phyloP scores from a whole-genome alignment of 1,140 invertebrate genomes.

The Caenorhabditis brenneri region DNA sequence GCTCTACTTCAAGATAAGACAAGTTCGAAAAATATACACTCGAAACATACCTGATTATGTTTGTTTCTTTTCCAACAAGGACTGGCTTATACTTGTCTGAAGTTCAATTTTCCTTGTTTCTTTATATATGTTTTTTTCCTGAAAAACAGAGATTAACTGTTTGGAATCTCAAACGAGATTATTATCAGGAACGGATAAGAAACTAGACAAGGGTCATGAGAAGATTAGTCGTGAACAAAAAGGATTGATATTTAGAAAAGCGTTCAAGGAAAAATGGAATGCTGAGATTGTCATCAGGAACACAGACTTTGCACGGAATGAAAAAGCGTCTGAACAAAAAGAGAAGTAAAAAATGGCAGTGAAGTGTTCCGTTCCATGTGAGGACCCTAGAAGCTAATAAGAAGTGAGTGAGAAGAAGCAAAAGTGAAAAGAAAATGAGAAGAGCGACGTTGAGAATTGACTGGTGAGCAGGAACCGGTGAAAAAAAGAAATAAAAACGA shows the following conservation, averaged over 20 bases:
- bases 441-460: conserved; percentile 7
- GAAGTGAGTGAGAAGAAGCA: conserved; percentile 23
- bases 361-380: conserved; percentile 18
- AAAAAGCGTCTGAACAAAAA: background rate
- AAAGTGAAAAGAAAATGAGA: conserved; percentile 22
- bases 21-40: too few relatives aligned
- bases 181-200: background rate
- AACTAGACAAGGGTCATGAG: conserved; percentile 12
- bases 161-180: background rate
- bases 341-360: background rate
- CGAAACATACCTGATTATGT: background rate
- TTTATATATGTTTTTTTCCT: background rate
- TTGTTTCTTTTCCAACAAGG: background rate
- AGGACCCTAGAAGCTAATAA: conserved; percentile 25
- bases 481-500: conserved; percentile 30
- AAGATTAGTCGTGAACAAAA: background rate
- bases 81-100: background rate
- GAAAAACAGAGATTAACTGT: conserved; percentile 14
- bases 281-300: background rate
- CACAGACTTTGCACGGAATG: background rate
- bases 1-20: too few relatives aligned
- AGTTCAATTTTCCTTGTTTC: background rate
- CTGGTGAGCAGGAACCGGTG: background rate
- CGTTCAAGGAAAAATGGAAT: background rate
- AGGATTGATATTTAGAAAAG: background rate